Evolutionary conservation across 2,888 invertebrate genomes (phyloP).

Genomic region (Galeopsomyia nigrocyanea): DNA sequence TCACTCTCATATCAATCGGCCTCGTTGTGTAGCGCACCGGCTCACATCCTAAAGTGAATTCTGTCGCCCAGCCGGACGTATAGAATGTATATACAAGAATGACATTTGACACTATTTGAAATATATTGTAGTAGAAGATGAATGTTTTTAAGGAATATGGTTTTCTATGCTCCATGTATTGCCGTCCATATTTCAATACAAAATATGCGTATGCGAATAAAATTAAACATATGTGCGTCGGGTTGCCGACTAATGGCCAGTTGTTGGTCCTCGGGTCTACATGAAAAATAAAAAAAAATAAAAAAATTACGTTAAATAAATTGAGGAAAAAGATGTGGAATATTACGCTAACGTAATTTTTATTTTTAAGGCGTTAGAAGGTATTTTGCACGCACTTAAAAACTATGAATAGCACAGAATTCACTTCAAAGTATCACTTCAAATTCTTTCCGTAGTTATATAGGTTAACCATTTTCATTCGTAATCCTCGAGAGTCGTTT

Average conservation of each 20-base stretch:
- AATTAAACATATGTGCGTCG: conserved; percentile 72
- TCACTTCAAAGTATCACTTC: neutral
- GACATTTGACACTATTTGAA: conserved; percentile 71
- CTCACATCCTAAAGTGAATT: conserved; percentile 75
- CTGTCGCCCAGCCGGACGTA: conserved; percentile 74
- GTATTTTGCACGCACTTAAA: neutral
- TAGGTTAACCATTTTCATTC: neutral
- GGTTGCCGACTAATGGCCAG: conserved; percentile 77
- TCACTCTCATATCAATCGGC: conserved; percentile 40
- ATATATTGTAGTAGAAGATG: conserved; percentile 82
- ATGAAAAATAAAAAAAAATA: conserved; percentile 3
- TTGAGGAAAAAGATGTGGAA: too few species aligned
- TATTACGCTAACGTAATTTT: too few species aligned
- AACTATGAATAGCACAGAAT: neutral
- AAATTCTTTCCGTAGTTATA: too few species aligned
- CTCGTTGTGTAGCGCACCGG: conserved; percentile 73
- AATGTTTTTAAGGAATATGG: conserved; percentile 77
- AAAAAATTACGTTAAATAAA: too few species aligned
- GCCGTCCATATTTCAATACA: conserved; percentile 74
- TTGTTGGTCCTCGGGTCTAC: conserved; percentile 75
- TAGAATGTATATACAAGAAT: conserved; percentile 58
- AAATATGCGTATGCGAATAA: conserved; percentile 72
- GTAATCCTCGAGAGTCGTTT: neutral
- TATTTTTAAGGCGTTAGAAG: too few species aligned
- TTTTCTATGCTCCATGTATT: conserved; percentile 78